Conservation (phyloP, 2,888 invertebrate genomes). For the Tetheella fluctuosa region DNA sequence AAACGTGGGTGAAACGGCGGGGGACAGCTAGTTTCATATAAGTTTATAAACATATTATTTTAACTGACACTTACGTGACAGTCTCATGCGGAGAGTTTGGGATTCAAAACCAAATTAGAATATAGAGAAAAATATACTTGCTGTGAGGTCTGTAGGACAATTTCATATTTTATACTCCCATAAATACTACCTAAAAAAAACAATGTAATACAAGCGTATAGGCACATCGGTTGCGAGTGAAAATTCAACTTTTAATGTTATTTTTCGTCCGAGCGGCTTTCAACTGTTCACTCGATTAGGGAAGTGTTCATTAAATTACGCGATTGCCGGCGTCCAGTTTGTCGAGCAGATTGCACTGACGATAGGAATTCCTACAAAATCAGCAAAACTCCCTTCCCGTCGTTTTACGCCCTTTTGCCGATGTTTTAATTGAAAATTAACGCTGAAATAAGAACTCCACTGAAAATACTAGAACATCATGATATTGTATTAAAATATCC, state of each 20-base stretch:
- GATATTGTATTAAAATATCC: background rate
- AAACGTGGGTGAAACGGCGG: no score
- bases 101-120: no score
- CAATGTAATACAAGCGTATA: conserved; percentile 1
- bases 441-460: conserved; percentile 33
- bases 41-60: no score
- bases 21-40: no score
- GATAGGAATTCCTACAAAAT: conserved; percentile 55
- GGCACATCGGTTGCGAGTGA: conserved; percentile 13
- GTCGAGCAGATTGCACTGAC: conserved; percentile 69
- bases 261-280: conserved; percentile 60
- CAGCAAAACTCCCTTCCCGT: conserved; percentile 44
- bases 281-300: conserved; percentile 72
- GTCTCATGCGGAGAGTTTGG: no score
- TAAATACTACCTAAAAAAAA: no score
- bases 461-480: conserved; percentile 18
- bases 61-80: no score
- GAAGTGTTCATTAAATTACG: conserved; percentile 78
- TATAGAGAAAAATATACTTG: no score
- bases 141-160: no score
- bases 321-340: conserved; percentile 73
- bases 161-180: no score
- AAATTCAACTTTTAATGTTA: conserved; percentile 54
- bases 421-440: conserved; percentile 53
- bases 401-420: conserved; percentile 35